Evolutionary conservation across 2,888 invertebrate species (phyloP), one percentile per base, ranked within the genome.

Genomic region (Theodoxus fluviatilis): DNA sequence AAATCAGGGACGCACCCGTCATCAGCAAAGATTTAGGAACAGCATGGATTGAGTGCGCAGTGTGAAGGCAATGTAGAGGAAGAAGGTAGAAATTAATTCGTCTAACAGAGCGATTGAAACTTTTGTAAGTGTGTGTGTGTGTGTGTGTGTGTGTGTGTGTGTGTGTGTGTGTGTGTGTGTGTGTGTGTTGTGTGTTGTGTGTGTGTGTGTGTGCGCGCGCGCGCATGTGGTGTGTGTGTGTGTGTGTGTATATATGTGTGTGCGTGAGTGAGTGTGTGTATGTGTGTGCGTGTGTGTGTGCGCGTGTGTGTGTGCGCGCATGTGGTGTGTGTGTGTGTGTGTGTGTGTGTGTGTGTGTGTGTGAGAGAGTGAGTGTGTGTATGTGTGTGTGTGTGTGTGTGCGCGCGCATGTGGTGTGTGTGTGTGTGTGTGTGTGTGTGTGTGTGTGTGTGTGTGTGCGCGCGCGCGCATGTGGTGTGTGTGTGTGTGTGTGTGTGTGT

Each of bases 381-480:
- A 57, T 67, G 38, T 67, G 57, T 52, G 38, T 57, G 33, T 47
- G 57, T 57, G 57, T 57, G 57, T 57, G 52, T 25, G 57, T 57
- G 57, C 31, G 57, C 31, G 57, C 3, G 57, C 4, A 3, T 35
- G n/a, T 61, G 33, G 3, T 35, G 37, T 33, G 35, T 33, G 22
- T 15, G 22, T 35, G 12, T 47, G 28, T 64, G 2, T 57, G 18
- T 43, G 4, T 22, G 25, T 22, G 43, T 28, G 52, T 67, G 43
- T 67, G 35, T 67, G 38, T 67, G 38, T 67, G 55, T 67, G 57
- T 67, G 67, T 67, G 38, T 67, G 57, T 52, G 38, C 38, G 33
- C 33, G 57, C 31, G 57, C 31, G 57, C 31, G 52, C 15, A 31
- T 57, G 57, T 57, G 57, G 25, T 25, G 3, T 25, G 12, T 7